A percentile compares a stretch with the other conserved stretches of the same genome.
Evolutionary conservation across 1,140 invertebrate species (phyloP).

Genomic region (Penaeus chinensis): DNA sequence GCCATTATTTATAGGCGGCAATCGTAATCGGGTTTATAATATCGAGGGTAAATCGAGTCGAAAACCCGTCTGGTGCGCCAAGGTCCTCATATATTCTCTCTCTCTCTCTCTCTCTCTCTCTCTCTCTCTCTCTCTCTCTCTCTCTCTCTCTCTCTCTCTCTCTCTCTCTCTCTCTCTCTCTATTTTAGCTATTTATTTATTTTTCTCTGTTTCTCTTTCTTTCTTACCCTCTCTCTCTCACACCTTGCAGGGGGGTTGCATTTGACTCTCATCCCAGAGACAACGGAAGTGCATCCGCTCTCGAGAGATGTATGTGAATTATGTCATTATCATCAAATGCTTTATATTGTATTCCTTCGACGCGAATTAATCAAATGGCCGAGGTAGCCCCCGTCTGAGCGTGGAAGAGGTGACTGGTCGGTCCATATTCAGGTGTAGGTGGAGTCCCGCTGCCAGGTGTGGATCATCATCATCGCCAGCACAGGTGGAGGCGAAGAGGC

Average conservation of each 20-base stretch:
- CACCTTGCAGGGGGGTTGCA: too few relatives aligned
- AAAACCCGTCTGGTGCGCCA: neutral
- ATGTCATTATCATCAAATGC: too few relatives aligned
- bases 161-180: constrained; percentile 12
- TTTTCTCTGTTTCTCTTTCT: neutral
- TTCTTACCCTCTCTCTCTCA: neutral
- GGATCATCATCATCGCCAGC: too few relatives aligned
- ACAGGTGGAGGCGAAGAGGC: neutral
- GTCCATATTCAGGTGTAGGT: too few relatives aligned
- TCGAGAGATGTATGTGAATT: too few relatives aligned
- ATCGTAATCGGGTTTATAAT: neutral
- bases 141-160: neutral
- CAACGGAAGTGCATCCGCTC: too few relatives aligned
- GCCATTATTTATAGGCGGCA: neutral
- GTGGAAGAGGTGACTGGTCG: neutral
- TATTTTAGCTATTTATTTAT: too few relatives aligned
- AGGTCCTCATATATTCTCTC: neutral
- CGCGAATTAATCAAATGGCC: neutral
- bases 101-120: neutral
- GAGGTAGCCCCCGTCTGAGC: neutral
- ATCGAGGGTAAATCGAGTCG: constrained; percentile 8
- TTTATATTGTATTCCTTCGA: neutral
- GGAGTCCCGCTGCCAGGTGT: too few relatives aligned
- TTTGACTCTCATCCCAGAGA: neutral
- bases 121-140: neutral